Conservation (phyloP, 2,113 vertebrate genomes). For the Sapayoa aenigma region DNA sequence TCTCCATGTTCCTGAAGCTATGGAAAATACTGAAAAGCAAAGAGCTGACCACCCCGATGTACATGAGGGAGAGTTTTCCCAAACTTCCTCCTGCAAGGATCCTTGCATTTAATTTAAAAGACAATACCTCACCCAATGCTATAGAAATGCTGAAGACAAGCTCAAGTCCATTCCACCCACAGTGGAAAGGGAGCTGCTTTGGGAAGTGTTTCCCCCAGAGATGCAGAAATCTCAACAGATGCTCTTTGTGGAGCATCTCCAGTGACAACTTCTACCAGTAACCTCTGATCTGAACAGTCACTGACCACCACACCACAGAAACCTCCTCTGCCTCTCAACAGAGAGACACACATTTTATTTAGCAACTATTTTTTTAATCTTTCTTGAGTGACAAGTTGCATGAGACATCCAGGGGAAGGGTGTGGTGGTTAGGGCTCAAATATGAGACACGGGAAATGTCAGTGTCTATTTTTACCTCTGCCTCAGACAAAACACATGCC, state of each 20-base stretch:
- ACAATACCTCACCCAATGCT: not conserved
- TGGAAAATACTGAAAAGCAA: not conserved
- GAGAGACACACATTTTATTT: not conserved
- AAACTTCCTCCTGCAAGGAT: not conserved
- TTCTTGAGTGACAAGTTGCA: not conserved
- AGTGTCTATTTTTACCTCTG: slow-evolving; percentile 21
- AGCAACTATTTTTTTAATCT: not conserved
- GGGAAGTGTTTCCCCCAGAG: not conserved
- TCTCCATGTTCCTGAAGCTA: not conserved
- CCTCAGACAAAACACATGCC: not conserved
- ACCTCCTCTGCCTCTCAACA: not conserved
- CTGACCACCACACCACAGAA: not conserved
- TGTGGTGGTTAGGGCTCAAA: not conserved
- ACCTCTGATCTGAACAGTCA: not conserved
- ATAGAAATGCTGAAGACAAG: not conserved
- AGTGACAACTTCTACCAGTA: not conserved
- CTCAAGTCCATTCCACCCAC: not conserved
- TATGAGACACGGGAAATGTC: slow-evolving; percentile 9
- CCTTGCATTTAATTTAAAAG: not conserved
- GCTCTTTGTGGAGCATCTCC: not conserved
- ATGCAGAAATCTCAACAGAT: not conserved
- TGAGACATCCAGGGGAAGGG: not conserved
- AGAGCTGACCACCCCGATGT: not conserved
- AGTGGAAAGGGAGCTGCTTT: not conserved
- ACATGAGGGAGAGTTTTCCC: not conserved